These are phyloP conservation scores for Thereva unica DNA, from an alignment of 2,888 invertebrate species.

Conservation along the genomic window DNA sequence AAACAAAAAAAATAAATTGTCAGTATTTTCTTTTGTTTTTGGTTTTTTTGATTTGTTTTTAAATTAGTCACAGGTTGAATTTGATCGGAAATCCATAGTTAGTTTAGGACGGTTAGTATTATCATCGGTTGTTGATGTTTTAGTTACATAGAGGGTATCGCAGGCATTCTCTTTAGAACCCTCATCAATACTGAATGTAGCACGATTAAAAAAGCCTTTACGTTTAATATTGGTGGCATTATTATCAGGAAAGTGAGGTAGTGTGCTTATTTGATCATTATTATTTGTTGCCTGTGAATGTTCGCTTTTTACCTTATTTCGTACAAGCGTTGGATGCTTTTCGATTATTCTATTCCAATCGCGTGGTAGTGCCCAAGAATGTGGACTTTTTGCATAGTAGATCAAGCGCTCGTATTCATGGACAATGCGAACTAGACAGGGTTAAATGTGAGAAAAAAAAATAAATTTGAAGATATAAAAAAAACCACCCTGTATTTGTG, in stretches of 20 bases:
- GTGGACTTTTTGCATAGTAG: conserved; percentile 57
- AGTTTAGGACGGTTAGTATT: conserved; percentile 44
- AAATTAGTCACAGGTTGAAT: conserved; percentile 50
- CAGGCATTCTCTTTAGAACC: conserved; percentile 39
- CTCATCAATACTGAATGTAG: conserved; percentile 51
- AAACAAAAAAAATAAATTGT: background rate
- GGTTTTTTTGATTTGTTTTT: too few relatives aligned
- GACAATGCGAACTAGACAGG: conserved; percentile 52
- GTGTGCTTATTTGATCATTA: conserved; percentile 22
- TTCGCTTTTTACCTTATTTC: conserved; percentile 57
- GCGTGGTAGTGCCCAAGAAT: conserved; percentile 55
- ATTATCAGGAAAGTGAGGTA: conserved; percentile 38
- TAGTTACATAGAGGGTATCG: conserved; percentile 19
- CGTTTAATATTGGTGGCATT: conserved; percentile 48
- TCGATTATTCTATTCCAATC: conserved; percentile 56
- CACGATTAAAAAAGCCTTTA: conserved; percentile 51
- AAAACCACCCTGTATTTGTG: conserved; percentile 1
- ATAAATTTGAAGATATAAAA: conserved; percentile 10
- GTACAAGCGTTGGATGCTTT: conserved; percentile 54
- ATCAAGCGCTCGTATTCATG: conserved; percentile 56
- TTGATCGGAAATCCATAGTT: conserved; percentile 48
- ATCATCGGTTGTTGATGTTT: conserved; percentile 39
- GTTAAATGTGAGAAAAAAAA: conserved; percentile 6
- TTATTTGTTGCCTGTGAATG: conserved; percentile 43
- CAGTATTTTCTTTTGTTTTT: background rate